Evolutionary conservation across 2,888 invertebrate species (phyloP), one percentile per base, ranked within the genome.

Genomic region (Oconnorella tubifera): DNA sequence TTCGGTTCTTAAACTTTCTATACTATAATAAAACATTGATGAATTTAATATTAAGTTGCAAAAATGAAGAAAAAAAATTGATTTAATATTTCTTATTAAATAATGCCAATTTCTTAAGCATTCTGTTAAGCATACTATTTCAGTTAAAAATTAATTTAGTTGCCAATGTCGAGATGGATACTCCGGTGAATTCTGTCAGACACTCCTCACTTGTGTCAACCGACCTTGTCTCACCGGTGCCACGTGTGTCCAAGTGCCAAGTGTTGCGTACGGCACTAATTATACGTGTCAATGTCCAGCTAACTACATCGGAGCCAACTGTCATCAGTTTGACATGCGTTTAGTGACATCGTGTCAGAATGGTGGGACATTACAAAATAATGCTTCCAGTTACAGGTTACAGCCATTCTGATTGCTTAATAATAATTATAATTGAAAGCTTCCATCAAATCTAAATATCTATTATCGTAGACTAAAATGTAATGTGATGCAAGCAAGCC

Each of bases 91-190:
- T n/a, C n/a, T n/a, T n/a, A n/a, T n/a, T n/a, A n/a, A n/a, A n/a
- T n/a, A n/a, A n/a, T n/a, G n/a, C n/a, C n/a, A n/a, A n/a, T n/a
- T n/a, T n/a, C n/a, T n/a, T n/a, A n/a, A n/a, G n/a, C n/a, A n/a
- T n/a, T n/a, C n/a, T n/a, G n/a, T n/a, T n/a, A n/a, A n/a, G n/a
- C n/a, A n/a, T n/a, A n/a, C n/a, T n/a, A n/a, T n/a, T n/a, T n/a
- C n/a, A n/a, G n/a, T n/a, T n/a, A n/a, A n/a, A n/a, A n/a, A 19
- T 48, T 33, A 29, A 29, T 19, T 40, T 25, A 69, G 69, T 31
- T 70, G 70, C 60, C 40, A 64, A 25, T 70, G 70, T 55, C 2
- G 33, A 27, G 62, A 40, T 4, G 68, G 66, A 40, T 70, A 32
- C 55, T 59, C 64, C 4, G 70, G 70, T 10, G 23, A 33, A 19